Base-by-base conservation (phyloP, 2,888 invertebrate genomes). In the Drosophila subquinaria region DNA sequence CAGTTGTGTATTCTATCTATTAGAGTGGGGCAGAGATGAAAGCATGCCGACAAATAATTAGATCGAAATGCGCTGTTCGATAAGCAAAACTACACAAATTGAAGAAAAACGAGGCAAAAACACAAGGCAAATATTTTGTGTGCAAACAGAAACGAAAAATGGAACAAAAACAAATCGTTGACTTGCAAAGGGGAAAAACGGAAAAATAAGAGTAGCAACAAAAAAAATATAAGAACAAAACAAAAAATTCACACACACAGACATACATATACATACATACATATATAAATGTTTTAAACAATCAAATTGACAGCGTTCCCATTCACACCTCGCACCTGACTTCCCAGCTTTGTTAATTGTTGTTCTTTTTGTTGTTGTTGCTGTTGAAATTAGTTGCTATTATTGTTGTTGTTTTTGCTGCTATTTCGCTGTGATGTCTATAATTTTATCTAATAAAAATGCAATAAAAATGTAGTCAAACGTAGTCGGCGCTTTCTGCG, bases 401-500 rank as follows among this genome's bases (percentile, higher is more conserved):
- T 61, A 15, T 47, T 45, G 55, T 56, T 62, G 55, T 43, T 67
- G 63, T 30, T 72, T 36, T n/a, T 69, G 60, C 48, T 69, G 52
- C 45, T 45, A 15, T 52, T 66, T 56, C 59, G 68, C 57, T 60
- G 11, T 78, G 81, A 69, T 76, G 89, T 66, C 81, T 77, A 73
- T 83, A 86, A 86, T 87, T 87, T 89, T 69, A 72, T 79, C 78
- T 72, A 82, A 86, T 86, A 82, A 86, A 80, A 85, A 64, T 73
- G 76, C 82, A 79, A 88, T 79, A 77, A 82, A 86, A 73, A 42
- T 57, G 74, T 67, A 65, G 75, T 65, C 69, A 62, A 65, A 72
- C 68, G 56, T 53, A 47, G 63, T 56, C 80, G 56, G 56, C 56
- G 70, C 59, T 70, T 66, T 76, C 50, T 40, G 63, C 63, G 66